These are phyloP conservation scores for Eugnorisma glareosa DNA, from an alignment of 2,888 invertebrate species.

Conservation along the genomic window DNA sequence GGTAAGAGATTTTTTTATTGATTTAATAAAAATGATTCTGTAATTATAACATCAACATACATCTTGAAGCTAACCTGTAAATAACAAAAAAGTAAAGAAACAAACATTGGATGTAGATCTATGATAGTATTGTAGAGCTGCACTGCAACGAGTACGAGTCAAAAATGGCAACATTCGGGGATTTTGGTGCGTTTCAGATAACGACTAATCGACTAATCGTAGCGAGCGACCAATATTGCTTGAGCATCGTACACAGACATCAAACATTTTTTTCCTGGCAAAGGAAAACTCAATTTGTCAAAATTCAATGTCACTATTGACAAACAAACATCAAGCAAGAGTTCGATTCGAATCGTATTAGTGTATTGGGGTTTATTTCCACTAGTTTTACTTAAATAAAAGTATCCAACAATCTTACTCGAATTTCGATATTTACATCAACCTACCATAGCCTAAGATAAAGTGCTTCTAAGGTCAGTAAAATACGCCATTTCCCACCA, in stretches of 20 bases:
- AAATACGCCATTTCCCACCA: background rate
- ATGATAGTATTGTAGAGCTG: too few relatives aligned
- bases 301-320: background rate
- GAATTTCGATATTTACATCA: background rate
- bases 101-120: too few relatives aligned
- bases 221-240: background rate
- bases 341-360: too few relatives aligned
- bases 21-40: too few relatives aligned
- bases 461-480: conserved; percentile 27
- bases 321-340: background rate
- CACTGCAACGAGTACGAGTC: too few relatives aligned
- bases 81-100: too few relatives aligned
- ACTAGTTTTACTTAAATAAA: too few relatives aligned
- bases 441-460: background rate
- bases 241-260: background rate
- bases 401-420: background rate
- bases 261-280: background rate
- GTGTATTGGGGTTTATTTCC: background rate
- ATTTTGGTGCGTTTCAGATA: background rate
- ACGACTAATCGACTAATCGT: background rate
- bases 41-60: too few relatives aligned
- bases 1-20: too few relatives aligned
- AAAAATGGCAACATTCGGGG: background rate
- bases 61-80: too few relatives aligned
- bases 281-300: background rate